Conservation (phyloP, 2,888 invertebrate genomes). For the Dryobotodes eremita region DNA sequence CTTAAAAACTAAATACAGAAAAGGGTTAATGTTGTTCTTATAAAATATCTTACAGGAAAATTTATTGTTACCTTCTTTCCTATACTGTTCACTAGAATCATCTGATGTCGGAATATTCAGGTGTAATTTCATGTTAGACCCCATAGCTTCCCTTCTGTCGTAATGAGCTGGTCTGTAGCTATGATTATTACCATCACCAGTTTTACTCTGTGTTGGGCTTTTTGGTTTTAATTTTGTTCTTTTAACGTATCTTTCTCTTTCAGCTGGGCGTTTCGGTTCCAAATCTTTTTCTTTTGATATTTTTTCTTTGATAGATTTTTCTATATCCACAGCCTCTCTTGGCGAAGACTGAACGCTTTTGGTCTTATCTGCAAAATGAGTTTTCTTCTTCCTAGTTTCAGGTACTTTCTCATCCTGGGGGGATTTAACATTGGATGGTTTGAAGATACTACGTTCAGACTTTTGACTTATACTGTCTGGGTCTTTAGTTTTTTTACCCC, state of each 20-base stretch:
- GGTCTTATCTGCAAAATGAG: constrained; percentile 87
- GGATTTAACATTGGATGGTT: constrained; percentile 80
- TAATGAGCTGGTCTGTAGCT: constrained; percentile 84
- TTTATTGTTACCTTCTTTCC: constrained; percentile 82
- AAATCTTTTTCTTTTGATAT: constrained; percentile 82
- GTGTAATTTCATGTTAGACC: constrained; percentile 89
- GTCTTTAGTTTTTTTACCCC: constrained; percentile 84
- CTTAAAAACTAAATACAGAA: not conserved
- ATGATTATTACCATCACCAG: constrained; percentile 77
- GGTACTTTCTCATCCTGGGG: constrained; percentile 83
- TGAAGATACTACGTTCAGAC: constrained; percentile 79
- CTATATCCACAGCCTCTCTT: constrained; percentile 82
- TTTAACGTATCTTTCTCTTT: constrained; percentile 88
- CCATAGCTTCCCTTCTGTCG: constrained; percentile 88
- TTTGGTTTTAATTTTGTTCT: constrained; percentile 88
- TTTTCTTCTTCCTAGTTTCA: constrained; percentile 86
- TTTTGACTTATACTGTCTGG: constrained; percentile 78
- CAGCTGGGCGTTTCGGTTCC: constrained; percentile 83
- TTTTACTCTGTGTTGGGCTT: constrained; percentile 87
- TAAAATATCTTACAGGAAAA: not conserved
- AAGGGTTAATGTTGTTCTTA: not conserved
- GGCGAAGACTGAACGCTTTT: constrained; percentile 87
- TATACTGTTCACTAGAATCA: constrained; percentile 91
- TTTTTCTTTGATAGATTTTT: constrained; percentile 86
- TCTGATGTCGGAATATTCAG: constrained; percentile 91